Conservation (phyloP, 2,888 invertebrate species). For the Callyntrura sp. region DNA sequence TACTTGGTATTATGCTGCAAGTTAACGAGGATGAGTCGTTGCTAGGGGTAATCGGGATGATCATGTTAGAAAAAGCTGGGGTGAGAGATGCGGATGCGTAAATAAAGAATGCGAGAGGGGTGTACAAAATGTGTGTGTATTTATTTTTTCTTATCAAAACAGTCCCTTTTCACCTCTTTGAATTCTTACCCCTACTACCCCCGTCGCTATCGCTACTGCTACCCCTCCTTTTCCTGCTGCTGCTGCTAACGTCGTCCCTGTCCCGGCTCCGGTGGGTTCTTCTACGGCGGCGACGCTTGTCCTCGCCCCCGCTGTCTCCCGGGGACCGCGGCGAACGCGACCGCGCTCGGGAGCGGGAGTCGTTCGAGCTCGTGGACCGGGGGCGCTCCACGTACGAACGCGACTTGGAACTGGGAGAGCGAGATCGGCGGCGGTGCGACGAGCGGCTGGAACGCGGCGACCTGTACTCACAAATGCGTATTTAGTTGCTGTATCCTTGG, state of each 20-base stretch:
- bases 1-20: too few relatives aligned
- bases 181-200: neutral
- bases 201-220: neutral
- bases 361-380: neutral
- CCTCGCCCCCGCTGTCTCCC: neutral
- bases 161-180: neutral
- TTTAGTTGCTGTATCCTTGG: too few relatives aligned
- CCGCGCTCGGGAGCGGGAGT: conserved; percentile 26
- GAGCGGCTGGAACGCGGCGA: too few relatives aligned
- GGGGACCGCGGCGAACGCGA: conserved; percentile 16
- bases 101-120: too few relatives aligned
- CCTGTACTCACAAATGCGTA: too few relatives aligned
- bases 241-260: neutral
- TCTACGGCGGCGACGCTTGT: neutral
- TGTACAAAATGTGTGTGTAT: too few relatives aligned
- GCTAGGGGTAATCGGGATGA: too few relatives aligned
- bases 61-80: too few relatives aligned
- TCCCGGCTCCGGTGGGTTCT: neutral
- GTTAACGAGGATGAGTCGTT: too few relatives aligned
- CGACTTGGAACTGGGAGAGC: neutral
- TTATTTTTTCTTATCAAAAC: too few relatives aligned
- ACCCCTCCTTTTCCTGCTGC: neutral
- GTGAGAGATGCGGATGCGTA: too few relatives aligned
- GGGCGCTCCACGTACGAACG: neutral
- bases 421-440: neutral